Conservation (phyloP, 2,797 vertebrate genomes). For the Anabas testudineus region DNA sequence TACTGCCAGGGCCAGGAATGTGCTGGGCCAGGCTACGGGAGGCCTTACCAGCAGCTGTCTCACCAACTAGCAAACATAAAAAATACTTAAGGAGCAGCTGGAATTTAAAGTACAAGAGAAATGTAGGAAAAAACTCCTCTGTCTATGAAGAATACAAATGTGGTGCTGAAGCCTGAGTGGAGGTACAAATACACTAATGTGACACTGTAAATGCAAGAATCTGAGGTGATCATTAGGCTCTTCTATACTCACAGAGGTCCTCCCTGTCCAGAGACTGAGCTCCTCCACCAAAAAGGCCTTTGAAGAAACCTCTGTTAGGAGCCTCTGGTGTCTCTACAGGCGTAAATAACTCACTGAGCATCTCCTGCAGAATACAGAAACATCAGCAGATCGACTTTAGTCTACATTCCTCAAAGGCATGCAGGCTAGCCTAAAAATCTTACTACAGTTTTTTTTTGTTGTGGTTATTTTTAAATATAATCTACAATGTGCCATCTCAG, state of each 20-base stretch:
- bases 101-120: background rate
- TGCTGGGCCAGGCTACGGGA: conserved; percentile 96
- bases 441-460: background rate
- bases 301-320: conserved; percentile 98
- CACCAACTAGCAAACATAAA: conserved; percentile 86
- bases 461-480: background rate
- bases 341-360: conserved; percentile 97
- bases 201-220: background rate
- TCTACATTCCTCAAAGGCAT: background rate
- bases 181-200: background rate
- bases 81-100: background rate
- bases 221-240: background rate
- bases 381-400: conserved; percentile 18
- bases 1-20: conserved; percentile 93
- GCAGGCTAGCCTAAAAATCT: conserved; percentile 1
- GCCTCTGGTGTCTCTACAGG: conserved; percentile 99
- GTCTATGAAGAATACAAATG: background rate
- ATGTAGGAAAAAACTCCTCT: background rate
- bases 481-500: background rate
- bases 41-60: conserved; percentile 91
- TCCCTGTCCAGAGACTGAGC: conserved; percentile 97
- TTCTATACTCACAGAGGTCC: conserved; percentile 93
- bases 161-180: background rate
- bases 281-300: conserved; percentile 97
- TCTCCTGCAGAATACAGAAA: conserved; percentile 88